Percentiles rank a stretch among this genome's conserved stretches.
These are phyloP conservation scores for Pimpla rufipes DNA, from an alignment of 2,888 invertebrate genomes.

Conservation along the genomic window DNA sequence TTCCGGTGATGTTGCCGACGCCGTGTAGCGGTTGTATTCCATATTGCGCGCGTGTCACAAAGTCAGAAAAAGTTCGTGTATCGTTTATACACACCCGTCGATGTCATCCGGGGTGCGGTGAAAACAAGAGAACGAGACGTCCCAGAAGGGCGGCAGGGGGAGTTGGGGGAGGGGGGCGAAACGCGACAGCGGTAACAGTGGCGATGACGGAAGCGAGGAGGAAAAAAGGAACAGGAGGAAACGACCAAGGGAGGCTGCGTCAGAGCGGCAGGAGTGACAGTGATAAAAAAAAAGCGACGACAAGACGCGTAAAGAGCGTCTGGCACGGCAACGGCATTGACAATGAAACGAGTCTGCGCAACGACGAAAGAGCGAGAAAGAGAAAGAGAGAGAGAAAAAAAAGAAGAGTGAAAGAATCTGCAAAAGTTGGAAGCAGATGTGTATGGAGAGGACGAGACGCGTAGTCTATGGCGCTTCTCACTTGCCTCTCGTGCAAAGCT, in stretches of 20 bases:
- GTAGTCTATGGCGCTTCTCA: not conserved
- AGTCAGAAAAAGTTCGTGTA: not conserved
- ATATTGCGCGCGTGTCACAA: not conserved
- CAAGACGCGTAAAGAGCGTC: not conserved
- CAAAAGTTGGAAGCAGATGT: not conserved
- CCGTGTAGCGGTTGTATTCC: not conserved
- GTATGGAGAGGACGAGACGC: not conserved
- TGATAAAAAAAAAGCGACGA: not conserved
- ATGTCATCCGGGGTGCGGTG: not conserved
- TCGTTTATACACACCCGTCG: not conserved
- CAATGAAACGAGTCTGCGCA: slow-evolving; percentile 4
- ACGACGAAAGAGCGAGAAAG: not conserved
- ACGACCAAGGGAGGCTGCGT: slow-evolving; percentile 33
- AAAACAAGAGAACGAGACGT: not conserved
- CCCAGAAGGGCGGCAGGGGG: too few relatives aligned
- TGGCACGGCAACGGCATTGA: slow-evolving; percentile 9
- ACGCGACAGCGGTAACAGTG: not conserved
- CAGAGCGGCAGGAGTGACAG: slow-evolving; percentile 19
- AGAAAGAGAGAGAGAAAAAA: slow-evolving; percentile 6
- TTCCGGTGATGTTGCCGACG: not conserved
- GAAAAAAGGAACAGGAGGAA: slow-evolving; percentile 15
- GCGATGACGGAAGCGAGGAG: slow-evolving; percentile 21
- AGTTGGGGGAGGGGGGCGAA: too few relatives aligned
- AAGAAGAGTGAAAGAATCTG: slow-evolving; percentile 16
- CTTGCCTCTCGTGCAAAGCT: not conserved